Conservation (phyloP, 1,140 invertebrate species). For the Lepidurus packardi region DNA sequence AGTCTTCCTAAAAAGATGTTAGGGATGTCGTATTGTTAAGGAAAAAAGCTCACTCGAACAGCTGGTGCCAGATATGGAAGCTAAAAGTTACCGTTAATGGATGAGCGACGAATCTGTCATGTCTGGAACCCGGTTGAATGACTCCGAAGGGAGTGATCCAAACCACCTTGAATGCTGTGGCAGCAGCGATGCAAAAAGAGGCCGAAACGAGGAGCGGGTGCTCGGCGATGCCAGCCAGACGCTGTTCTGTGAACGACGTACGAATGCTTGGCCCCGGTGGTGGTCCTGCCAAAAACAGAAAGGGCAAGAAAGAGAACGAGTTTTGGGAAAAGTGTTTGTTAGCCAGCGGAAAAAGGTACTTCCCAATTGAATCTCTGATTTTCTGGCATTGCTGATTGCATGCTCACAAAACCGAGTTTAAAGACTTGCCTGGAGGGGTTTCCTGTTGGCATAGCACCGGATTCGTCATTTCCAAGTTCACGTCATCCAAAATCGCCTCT, state of each 20-base stretch:
- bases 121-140: slow-evolving; percentile 13
- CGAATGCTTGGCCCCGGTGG: background rate
- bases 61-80: background rate
- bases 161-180: slow-evolving; percentile 10
- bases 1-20: background rate
- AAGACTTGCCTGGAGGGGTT: slow-evolving; percentile 18
- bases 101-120: slow-evolving; percentile 12
- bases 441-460: slow-evolving; percentile 13
- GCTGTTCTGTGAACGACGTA: background rate
- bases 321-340: background rate
- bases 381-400: background rate
- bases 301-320: background rate
- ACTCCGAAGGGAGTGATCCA: slow-evolving; percentile 14
- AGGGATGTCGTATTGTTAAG: background rate
- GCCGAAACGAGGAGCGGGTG: background rate
- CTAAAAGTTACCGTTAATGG: slow-evolving; percentile 4
- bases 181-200: slow-evolving; percentile 5
- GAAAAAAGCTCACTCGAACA: no score
- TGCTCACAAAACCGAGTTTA: background rate
- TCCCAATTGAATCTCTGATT: background rate
- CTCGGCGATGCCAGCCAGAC: background rate
- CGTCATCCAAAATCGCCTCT: background rate
- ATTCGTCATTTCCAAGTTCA: slow-evolving; percentile 1
- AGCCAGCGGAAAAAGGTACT: background rate
- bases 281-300: background rate